Evolutionary conservation across 2,113 vertebrate species (phyloP), one percentile per base, ranked within the genome.

Genomic region (Amia ocellicauda): DNA sequence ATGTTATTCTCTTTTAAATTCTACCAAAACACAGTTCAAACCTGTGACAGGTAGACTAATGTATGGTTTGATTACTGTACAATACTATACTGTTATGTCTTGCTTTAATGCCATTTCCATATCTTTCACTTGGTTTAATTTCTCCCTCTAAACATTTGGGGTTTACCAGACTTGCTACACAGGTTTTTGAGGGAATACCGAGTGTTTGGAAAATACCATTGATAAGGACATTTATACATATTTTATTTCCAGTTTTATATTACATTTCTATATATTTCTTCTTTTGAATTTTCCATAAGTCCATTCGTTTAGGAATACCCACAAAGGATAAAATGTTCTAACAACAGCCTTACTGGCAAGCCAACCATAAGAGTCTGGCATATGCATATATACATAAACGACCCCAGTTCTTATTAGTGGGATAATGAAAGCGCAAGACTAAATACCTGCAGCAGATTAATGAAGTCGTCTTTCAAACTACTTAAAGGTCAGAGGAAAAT

Each of bases 141-240:
- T 89, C 86, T 82, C 82, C 80, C 78, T 83, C 83, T 84, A 87
- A 87, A 70, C 66, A 41, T 74, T 66, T 77, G 86, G 58, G 86
- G 81, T 80, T 86, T 74, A 80, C 69, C 68, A 70, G 74, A 56
- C 24, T 54, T 85, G 74, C 69, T 61, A 64, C 0, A n/a, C n/a
- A 53, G 62, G 79, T 74, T 69, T 78, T 62, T 68, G 73, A 67
- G 51, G 64, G 75, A 72, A 71, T 72, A 23, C 4, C 10, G 11
- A 27, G n/a, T 22, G 16, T 22, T 10, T 54, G 51, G 22, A 7
- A 5, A 16, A 4, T 47, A 19, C 45, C n/a, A 19, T 10, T 7
- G 16, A n/a, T 47, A 7, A n/a, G 16, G 5, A 4, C 5, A 17
- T 19, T 47, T 3, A 19, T 5, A 11, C 5, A 36, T 36, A 11